A percentile compares a stretch with the other conserved stretches of the same genome.
Evolutionary conservation across 1,140 invertebrate genomes (phyloP).

Genomic region (Drosophila watanabei): DNA sequence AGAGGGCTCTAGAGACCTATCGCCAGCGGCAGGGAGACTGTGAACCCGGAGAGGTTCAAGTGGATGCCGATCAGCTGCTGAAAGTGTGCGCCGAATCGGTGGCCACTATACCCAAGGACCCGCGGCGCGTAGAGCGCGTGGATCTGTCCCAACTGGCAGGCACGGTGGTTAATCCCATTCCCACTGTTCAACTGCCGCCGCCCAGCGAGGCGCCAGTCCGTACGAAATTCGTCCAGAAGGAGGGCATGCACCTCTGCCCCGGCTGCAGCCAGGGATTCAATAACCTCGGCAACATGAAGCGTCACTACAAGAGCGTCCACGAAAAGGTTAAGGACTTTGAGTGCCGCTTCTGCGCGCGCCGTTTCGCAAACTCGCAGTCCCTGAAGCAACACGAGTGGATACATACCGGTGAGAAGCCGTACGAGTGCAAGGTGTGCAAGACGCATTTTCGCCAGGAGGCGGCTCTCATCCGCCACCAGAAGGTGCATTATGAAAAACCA

Average conservation of each 20-base stretch:
- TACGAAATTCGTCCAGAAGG: conserved; percentile 69
- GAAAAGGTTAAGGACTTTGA: conserved; percentile 83
- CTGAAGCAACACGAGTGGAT: conserved; percentile 85
- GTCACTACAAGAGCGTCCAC: conserved; percentile 81
- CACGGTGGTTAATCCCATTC: conserved; percentile 77
- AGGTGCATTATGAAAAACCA: conserved; percentile 69
- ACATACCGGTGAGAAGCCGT: conserved; percentile 86
- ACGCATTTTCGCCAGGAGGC: conserved; percentile 79
- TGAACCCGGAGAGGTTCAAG: conserved; percentile 10
- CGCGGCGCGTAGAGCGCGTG: conserved; percentile 74
- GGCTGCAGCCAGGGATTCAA: conserved; percentile 78
- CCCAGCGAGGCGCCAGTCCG: conserved; percentile 28
- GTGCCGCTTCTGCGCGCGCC: conserved; percentile 76
- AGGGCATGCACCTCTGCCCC: conserved; percentile 76
- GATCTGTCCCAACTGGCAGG: conserved; percentile 75
- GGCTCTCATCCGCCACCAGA: conserved; percentile 80
- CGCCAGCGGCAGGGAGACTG: conserved; percentile 65
- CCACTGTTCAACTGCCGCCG: conserved; percentile 53
- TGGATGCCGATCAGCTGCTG: conserved; percentile 61
- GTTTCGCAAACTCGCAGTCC: conserved; percentile 82
- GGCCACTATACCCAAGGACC: conserved; percentile 75
- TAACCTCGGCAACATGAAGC: conserved; percentile 78
- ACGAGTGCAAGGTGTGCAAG: conserved; percentile 69
- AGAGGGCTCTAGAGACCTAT: conserved; percentile 74
- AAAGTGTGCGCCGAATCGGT: conserved; percentile 80